Percentiles rank a stretch among this genome's conserved stretches.
Evolutionary conservation across 2,797 vertebrate genomes (phyloP).

Genomic region (Sebastes paucispinis): DNA sequence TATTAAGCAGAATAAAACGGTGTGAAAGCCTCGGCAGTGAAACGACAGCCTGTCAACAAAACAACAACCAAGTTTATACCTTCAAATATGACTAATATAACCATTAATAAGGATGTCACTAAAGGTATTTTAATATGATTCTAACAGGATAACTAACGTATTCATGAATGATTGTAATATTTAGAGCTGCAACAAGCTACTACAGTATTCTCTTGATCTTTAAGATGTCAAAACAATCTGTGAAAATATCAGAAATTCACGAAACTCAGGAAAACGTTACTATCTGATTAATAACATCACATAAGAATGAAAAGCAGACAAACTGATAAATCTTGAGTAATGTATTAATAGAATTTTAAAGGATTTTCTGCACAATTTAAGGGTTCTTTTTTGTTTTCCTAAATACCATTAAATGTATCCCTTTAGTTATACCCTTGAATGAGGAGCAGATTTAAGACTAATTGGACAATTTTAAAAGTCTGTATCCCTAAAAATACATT

Average conservation of each 20-base stretch:
- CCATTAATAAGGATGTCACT: neutral
- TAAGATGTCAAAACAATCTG: neutral
- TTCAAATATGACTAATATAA: fast-evolving
- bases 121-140: neutral
- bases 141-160: neutral
- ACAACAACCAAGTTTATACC: neutral
- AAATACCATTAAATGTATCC: too few species aligned
- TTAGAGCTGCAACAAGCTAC: neutral
- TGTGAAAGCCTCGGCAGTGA: conserved; percentile 41
- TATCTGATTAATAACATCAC: too few species aligned
- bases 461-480: neutral
- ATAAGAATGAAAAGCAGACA: too few species aligned
- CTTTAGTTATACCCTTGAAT: neutral
- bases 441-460: neutral
- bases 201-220: neutral
- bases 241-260: too few species aligned
- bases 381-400: too few species aligned
- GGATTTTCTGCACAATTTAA: neutral
- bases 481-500: neutral
- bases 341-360: neutral
- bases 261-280: neutral
- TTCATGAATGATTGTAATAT: neutral
- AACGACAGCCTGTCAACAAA: neutral
- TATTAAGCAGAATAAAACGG: conserved; percentile 78
- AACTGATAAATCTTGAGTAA: too few species aligned